Conservation (phyloP, 2,113 vertebrate species). For the Seriola aureovittata region DNA sequence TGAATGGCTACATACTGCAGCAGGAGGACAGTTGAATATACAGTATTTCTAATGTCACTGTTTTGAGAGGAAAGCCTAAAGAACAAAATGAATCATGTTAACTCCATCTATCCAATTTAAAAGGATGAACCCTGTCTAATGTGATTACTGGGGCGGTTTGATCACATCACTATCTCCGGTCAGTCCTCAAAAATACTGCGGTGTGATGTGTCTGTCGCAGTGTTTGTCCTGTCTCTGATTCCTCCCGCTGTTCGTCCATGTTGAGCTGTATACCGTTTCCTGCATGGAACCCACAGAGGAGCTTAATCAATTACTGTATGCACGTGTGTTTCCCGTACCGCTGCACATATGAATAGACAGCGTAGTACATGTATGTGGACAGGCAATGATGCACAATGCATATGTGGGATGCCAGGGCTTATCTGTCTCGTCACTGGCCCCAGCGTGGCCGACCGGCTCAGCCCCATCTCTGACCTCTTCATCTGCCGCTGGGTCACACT, state of each 20-base stretch:
- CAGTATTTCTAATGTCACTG: background rate
- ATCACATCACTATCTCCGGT: constrained; percentile 15
- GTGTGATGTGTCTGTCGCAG: constrained; percentile 6
- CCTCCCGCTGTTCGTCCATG: background rate
- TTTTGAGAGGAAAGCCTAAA: constrained; percentile 17
- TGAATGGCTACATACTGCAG: background rate
- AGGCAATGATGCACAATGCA: constrained; percentile 41
- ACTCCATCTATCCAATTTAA: constrained; percentile 1
- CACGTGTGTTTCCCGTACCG: background rate
- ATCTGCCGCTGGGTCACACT: constrained; percentile 86
- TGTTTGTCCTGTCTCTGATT: constrained; percentile 4
- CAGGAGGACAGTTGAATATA: background rate
- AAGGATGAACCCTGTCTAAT: constrained; percentile 29
- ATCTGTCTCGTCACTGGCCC: constrained; percentile 35
- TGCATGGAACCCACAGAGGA: constrained; percentile 11
- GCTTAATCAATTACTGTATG: background rate
- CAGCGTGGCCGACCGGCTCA: constrained; percentile 9
- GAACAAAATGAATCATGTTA: constrained; percentile 12
- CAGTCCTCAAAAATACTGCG: background rate
- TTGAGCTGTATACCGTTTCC: background rate
- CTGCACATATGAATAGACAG: background rate
- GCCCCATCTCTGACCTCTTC: constrained; percentile 67
- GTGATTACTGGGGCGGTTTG: constrained; percentile 20
- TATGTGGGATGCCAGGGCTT: constrained; percentile 21
- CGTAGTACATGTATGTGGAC: background rate